Evolutionary conservation across 2,888 invertebrate species (phyloP), one percentile per base, ranked within the genome.

Genomic region (Thumatha senex): DNA sequence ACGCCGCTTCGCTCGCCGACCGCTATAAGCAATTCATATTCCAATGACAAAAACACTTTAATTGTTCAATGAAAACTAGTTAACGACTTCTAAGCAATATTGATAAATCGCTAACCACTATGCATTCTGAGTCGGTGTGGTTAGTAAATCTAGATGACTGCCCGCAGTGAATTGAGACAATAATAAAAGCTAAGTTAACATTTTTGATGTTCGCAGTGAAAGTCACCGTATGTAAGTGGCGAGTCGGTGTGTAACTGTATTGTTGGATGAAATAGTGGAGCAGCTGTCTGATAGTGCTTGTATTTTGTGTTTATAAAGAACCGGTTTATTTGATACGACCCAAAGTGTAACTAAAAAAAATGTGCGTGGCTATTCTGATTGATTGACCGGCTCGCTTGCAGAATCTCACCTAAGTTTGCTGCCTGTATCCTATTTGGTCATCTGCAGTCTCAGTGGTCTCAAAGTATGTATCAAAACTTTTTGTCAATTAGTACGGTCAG

Each of bases 141-240:
- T 48, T 54, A 45, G 47, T 61, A 61, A 76, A 84, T 84, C 88
- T 76, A 85, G 80, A 56, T 67, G 74, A 72, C 81, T 85, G 85
- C 73, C 71, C 72, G 74, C 76, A 64, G 74, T 86, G 87, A 84
- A 79, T 84, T 83, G 74, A 63, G 71, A 74, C 63, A 75, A 77
- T 75, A 79, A 64, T 74, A 74, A 74, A n/a, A 71, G 76, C 69
- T 74, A 76, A 74, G 75, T 79, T 77, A 72, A 70, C 29, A 57
- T 67, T 72, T 76, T 74, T 76, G 70, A 78, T 78, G 78, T 80
- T 77, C 79, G 74, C 65, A 84, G 89, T 89, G 89, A 89, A 89
- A 89, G 89, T 84, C 77, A 78, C 68, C 74, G 70, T 74, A n/a
- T 74, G 70, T 72, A 66, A 74, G 73, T 77, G 66, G 68, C 71